A percentile compares a stretch with the other conserved stretches of the same genome.
phyloP scores from a whole-genome alignment of 2,888 invertebrate species.

The Sesia apiformis region DNA sequence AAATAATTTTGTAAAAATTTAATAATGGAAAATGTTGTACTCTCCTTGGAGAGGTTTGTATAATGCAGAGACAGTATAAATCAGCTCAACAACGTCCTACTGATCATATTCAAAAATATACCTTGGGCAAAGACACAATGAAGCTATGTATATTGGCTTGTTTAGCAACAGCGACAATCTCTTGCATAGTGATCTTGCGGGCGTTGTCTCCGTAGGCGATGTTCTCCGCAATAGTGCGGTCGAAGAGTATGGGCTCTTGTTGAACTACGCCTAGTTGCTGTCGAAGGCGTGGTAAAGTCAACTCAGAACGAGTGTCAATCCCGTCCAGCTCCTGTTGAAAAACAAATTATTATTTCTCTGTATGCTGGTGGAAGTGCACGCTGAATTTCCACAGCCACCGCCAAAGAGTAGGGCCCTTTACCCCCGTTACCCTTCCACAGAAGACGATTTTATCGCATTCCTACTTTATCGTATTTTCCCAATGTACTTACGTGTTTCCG shows the following conservation, averaged over 20 bases:
- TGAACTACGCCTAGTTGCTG: constrained; percentile 86
- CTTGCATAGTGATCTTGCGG: constrained; percentile 78
- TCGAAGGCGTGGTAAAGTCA: constrained; percentile 81
- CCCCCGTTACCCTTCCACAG: too few relatives aligned
- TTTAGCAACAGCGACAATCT: constrained; percentile 83
- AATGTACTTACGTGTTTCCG: too few relatives aligned
- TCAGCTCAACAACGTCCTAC: neutral
- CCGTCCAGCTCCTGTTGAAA: constrained; percentile 63
- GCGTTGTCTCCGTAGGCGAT: constrained; percentile 90
- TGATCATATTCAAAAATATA: constrained; percentile 16
- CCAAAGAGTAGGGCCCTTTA: too few relatives aligned
- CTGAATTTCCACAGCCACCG: too few relatives aligned
- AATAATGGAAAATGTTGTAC: too few relatives aligned
- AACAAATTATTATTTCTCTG: neutral
- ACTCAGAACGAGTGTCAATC: constrained; percentile 65
- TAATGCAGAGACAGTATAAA: too few relatives aligned
- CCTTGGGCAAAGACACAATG: constrained; percentile 80
- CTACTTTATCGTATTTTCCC: too few relatives aligned
- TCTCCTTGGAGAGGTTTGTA: too few relatives aligned
- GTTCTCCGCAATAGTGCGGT: constrained; percentile 87
- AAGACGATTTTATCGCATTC: too few relatives aligned
- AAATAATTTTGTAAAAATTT: too few relatives aligned
- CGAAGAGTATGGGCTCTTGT: constrained; percentile 90
- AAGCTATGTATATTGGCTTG: constrained; percentile 88
- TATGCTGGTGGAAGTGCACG: too few relatives aligned